Conservation (phyloP, 2,113 vertebrate genomes). For the Silurus asotus region DNA sequence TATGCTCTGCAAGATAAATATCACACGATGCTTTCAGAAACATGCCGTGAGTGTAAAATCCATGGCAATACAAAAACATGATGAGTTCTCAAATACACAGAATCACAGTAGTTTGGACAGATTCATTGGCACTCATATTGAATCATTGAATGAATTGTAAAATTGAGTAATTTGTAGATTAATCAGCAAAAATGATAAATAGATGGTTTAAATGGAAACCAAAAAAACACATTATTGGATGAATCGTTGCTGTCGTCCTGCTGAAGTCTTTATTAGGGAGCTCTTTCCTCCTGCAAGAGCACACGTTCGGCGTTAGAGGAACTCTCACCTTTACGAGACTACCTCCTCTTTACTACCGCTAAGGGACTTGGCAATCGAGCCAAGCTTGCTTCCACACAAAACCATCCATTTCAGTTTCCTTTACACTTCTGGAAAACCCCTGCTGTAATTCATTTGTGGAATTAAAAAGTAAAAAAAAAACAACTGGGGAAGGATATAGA, state of each 20-base stretch:
- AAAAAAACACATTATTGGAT: conserved; percentile 3
- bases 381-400: conserved; percentile 34
- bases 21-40: not conserved
- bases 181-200: not conserved
- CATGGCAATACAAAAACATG: not conserved
- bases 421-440: not conserved
- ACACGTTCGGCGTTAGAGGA: conserved; percentile 32
- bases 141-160: not conserved
- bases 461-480: conserved; percentile 2
- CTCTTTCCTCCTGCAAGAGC: conserved; percentile 14
- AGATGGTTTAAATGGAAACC: not conserved
- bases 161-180: not conserved
- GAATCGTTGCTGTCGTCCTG: conserved; percentile 28
- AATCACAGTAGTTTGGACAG: not conserved
- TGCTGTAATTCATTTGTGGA: not conserved
- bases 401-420: conserved; percentile 11
- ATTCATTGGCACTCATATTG: not conserved
- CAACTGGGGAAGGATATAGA: not conserved
- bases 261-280: conserved; percentile 25
- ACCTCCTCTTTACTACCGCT: conserved; percentile 36
- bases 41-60: not conserved
- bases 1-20: not conserved
- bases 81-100: no score
- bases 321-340: conserved; percentile 38
- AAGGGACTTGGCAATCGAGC: conserved; percentile 36